These are phyloP conservation scores for Pomacea maculata DNA, from an alignment of 1,140 invertebrate genomes.

Conservation along the genomic window DNA sequence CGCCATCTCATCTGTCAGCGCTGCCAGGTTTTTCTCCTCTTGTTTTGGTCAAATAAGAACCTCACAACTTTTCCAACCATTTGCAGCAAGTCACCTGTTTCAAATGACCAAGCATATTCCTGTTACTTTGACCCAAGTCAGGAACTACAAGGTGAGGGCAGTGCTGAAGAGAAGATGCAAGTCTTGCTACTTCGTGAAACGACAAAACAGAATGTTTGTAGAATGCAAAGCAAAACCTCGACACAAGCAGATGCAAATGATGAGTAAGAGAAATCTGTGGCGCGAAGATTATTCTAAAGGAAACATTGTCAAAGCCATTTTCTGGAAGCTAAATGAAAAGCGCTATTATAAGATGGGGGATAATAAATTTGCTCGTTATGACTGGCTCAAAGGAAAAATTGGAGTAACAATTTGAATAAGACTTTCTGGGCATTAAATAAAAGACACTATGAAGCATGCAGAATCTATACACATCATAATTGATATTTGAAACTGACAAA, in stretches of 20 bases:
- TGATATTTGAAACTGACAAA: background rate
- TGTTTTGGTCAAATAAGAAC: background rate
- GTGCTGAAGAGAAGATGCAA: conserved; percentile 75
- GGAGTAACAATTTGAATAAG: conserved; percentile 9
- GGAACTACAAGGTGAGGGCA: conserved; percentile 70
- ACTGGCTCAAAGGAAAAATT: conserved; percentile 16
- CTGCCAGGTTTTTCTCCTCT: background rate
- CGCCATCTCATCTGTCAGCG: background rate
- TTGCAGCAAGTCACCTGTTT: background rate
- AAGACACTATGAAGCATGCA: background rate
- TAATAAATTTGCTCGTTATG: conserved; percentile 3
- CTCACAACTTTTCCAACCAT: background rate
- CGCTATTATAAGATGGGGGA: conserved; percentile 25
- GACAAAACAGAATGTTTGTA: conserved; percentile 76
- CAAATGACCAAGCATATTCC: background rate
- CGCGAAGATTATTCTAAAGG: conserved; percentile 37
- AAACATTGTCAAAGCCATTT: conserved; percentile 15
- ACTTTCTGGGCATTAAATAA: background rate
- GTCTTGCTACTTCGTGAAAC: conserved; percentile 77
- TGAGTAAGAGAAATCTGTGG: conserved; percentile 56
- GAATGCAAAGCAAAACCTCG: conserved; percentile 78
- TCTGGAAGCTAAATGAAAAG: conserved; percentile 20
- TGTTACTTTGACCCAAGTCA: background rate
- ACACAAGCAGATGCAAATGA: conserved; percentile 81
- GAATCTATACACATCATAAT: background rate